Evolutionary conservation across 2,113 vertebrate species (phyloP).

Genomic region (Alligator mississippiensis): DNA sequence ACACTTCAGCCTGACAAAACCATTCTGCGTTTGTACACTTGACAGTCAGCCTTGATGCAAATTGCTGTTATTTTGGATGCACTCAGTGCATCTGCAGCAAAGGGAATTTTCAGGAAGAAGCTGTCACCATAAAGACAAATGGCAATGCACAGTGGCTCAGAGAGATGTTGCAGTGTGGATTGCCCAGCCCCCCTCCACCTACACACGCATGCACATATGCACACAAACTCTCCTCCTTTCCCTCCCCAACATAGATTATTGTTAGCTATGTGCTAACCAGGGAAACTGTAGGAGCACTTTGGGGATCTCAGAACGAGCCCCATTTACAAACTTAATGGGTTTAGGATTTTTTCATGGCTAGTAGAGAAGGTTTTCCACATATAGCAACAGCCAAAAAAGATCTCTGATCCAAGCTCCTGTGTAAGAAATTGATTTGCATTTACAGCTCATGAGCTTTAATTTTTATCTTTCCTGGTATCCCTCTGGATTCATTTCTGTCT

Average conservation of each 20-base stretch:
- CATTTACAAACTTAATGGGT: not conserved
- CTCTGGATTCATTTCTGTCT: not conserved
- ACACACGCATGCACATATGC: no score
- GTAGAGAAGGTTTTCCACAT: not conserved
- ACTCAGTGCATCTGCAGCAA: not conserved
- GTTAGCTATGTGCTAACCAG: not conserved
- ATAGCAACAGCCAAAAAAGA: not conserved
- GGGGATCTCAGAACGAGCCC: not conserved
- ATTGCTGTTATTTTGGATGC: not conserved
- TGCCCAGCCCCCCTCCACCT: not conserved
- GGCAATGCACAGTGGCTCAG: not conserved
- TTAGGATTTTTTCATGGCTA: not conserved
- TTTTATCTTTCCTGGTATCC: not conserved
- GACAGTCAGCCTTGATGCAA: not conserved
- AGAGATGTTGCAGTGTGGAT: not conserved
- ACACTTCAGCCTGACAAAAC: slow-evolving; percentile 11
- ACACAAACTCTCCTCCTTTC: not conserved
- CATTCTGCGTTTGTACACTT: slow-evolving; percentile 5
- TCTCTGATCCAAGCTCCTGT: not conserved
- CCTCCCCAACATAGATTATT: fast-evolving
- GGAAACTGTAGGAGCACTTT: not conserved
- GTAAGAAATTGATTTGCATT: slow-evolving; percentile 32
- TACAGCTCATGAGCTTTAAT: not conserved
- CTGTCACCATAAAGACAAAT: not conserved
- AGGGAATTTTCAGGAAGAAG: not conserved